phyloP scores from a whole-genome alignment of 2,888 invertebrate genomes.

The Drosophila borealis region DNA sequence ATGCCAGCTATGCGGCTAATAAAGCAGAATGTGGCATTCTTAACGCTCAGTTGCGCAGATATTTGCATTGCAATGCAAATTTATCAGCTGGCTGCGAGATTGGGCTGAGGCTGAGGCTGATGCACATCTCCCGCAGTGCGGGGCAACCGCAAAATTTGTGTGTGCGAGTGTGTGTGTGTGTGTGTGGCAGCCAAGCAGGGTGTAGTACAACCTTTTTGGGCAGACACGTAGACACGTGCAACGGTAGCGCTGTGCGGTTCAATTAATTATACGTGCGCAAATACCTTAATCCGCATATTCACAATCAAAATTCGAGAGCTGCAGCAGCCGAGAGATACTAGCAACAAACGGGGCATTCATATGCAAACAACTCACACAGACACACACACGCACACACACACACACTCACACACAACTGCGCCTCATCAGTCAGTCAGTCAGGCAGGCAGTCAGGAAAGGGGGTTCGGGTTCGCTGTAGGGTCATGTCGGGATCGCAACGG shows the following conservation, averaged over 20 bases:
- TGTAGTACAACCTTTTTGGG: conserved; percentile 6
- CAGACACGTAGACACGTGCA: conserved; percentile 42
- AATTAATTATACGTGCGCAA: conserved; percentile 83
- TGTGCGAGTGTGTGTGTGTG: not conserved
- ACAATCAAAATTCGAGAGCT: conserved; percentile 75
- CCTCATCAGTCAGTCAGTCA: conserved; percentile 52
- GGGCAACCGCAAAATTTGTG: conserved; percentile 49
- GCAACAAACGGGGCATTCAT: conserved; percentile 65
- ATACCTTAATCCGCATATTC: conserved; percentile 79
- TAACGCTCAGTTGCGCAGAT: conserved; percentile 53
- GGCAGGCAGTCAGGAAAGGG: not conserved
- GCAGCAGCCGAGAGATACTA: conserved; percentile 59
- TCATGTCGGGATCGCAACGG: conserved; percentile 50
- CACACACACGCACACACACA: conserved; percentile 25
- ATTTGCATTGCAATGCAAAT: conserved; percentile 61
- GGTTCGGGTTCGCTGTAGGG: conserved; percentile 17
- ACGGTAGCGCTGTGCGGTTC: conserved; percentile 63
- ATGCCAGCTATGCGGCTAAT: conserved; percentile 27
- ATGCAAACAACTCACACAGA: conserved; percentile 65
- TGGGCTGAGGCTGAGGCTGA: conserved; percentile 31
- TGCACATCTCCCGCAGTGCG: conserved; percentile 58
- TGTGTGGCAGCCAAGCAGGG: conserved; percentile 3
- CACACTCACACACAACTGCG: conserved; percentile 18
- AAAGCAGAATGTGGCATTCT: conserved; percentile 45
- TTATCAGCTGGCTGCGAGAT: conserved; percentile 23